Base-by-base conservation (phyloP, 2,888 invertebrate genomes). In the Lasiommata megera region DNA sequence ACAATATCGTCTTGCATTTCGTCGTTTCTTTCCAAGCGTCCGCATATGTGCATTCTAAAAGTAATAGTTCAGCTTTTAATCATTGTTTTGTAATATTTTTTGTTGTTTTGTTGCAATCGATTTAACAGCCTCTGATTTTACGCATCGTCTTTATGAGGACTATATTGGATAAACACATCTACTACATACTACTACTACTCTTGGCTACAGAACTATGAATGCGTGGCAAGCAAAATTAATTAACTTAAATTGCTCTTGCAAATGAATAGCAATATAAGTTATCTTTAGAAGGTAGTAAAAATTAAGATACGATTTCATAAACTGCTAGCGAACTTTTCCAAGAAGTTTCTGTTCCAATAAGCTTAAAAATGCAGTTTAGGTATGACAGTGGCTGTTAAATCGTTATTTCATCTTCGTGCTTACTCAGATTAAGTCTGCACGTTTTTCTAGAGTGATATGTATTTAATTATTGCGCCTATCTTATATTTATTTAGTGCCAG, bases 341-440 rank as follows among this genome's bases (percentile, higher is more conserved):
- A n/a, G n/a, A n/a, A n/a, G n/a, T n/a, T n/a, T n/a, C n/a, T n/a
- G n/a, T n/a, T n/a, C n/a, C n/a, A n/a, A n/a, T n/a, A n/a, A n/a
- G n/a, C n/a, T n/a, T n/a, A n/a, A n/a, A n/a, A n/a, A n/a, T n/a
- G 23, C 23, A 23, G 23, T 23, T 23, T 2, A 23, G 28, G 12
- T 43, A 8, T 28, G 5, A 7, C 43, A 43, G 23, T 18, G 46
- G 46, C 46, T 46, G 46, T 46, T 46, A 31, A 46, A 16, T 16
- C 46, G 17, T 17, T 2, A 12, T 5, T 12, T 37, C 6, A 40
- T 18, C 6, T 16, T 16, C 16, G 44, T 46, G 31, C 16, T 16
- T 31, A 46, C 46, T 31, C 16, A 28, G 23, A n/a, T n/a, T 40
- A 40, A n/a, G 23, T 44, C 31, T 46, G 46, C 29, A 44, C 28